phyloP scores from a whole-genome alignment of 2,113 vertebrate species.

The Pseudorhombus dupliciocellatus region DNA sequence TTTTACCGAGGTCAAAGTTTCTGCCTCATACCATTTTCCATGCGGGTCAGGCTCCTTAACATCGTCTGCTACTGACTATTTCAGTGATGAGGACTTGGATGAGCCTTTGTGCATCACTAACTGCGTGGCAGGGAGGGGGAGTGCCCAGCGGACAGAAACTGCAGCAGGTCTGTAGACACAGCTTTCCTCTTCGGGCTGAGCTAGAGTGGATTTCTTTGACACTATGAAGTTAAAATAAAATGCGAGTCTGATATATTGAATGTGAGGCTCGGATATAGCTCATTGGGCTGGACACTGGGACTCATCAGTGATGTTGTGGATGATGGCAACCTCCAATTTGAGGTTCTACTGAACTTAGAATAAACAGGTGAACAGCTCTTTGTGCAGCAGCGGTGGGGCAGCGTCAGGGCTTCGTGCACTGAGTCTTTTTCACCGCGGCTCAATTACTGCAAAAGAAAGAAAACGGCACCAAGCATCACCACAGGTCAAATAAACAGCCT shows the following conservation, averaged over 20 bases:
- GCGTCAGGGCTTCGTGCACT: too few species aligned
- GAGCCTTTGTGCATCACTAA: slow-evolving; percentile 75
- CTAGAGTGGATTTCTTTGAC: not conserved
- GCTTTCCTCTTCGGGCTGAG: slow-evolving; percentile 11
- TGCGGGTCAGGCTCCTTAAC: too few species aligned
- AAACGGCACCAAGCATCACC: too few species aligned
- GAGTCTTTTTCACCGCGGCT: not conserved
- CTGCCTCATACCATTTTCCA: too few species aligned
- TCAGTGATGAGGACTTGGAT: slow-evolving; percentile 57
- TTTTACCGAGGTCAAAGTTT: too few species aligned
- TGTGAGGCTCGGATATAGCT: not conserved
- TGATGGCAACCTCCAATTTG: too few species aligned
- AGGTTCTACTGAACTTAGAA: too few species aligned
- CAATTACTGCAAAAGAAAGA: not conserved
- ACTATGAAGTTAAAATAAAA: not conserved
- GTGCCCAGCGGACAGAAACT: slow-evolving; percentile 21
- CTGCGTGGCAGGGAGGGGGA: slow-evolving; percentile 27
- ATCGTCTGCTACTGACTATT: too few species aligned
- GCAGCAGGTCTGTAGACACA: slow-evolving; percentile 34
- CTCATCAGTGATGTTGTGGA: too few species aligned
- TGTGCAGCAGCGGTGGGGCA: too few species aligned
- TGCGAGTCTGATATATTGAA: not conserved
- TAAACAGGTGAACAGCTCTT: too few species aligned
- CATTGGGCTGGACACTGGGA: too few species aligned
- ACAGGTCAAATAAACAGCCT: not conserved